Base-by-base conservation (phyloP, 2,797 vertebrate genomes). In the Chaetodon trifasciatus region DNA sequence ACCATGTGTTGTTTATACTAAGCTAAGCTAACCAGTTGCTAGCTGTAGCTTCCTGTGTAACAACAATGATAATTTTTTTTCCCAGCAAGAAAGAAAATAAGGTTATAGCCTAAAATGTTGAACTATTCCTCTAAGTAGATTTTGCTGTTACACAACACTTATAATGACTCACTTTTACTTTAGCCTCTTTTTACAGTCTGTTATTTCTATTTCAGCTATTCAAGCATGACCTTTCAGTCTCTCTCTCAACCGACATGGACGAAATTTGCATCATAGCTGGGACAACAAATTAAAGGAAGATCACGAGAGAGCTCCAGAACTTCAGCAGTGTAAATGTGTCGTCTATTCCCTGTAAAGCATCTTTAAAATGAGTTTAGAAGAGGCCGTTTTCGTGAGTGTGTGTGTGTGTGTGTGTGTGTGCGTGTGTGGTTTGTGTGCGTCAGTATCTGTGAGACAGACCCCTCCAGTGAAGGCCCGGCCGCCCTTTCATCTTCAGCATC, bases 401-500 rank as follows among this genome's bases (percentile, higher is more conserved):
- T 61, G 70, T 60, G 58, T 60, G 64, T 56, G 23, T 21, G 44
- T 76, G 63, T 61, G 70, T 60, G 58, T 60, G 64, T 56, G 37
- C 12, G 42, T 44, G 42, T 44, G 42, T 44, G 42, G 13, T 32
- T 32, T 80, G 72, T 79, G 52, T 78, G 64, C 55, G 28, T 79
- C 11, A 12, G 74, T 67, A 57, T 82, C 62, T 78, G 68, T 64
- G 77, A 84, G 86, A 79, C 76, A 72, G 76, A 84, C 53, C 83
- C 84, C 81, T 89, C 78, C 71, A 75, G 79, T 85, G 83, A 86
- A 74, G 70, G 78, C 61, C 49, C 44, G 64, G 61, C 56, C 50
- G 50, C 86, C 75, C 89, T 92, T 91, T 92, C 83, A 92, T 92
- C 88, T 89, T 24, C 73, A 70, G 88, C 88, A 85, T 88, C 90